These are phyloP conservation scores for Lagorchestes hirsutus DNA, from an alignment of 2,797 vertebrate genomes.

Conservation along the genomic window DNA sequence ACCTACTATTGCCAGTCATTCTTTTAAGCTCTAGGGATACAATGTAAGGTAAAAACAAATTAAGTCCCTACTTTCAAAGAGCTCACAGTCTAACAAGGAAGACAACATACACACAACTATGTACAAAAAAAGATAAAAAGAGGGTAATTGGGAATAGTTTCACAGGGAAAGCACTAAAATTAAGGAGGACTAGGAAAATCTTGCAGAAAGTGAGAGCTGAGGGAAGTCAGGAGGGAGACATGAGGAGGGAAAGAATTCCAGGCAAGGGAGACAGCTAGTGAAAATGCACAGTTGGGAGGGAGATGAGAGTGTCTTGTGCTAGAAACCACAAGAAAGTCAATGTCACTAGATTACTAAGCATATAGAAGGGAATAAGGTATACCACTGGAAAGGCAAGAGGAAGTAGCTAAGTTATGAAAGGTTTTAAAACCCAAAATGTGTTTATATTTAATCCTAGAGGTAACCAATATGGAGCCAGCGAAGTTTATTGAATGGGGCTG, in stretches of 20 bases:
- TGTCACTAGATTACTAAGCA: neutral
- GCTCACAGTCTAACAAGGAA: neutral
- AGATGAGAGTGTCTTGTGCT: neutral
- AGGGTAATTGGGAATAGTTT: neutral
- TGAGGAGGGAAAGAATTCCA: neutral
- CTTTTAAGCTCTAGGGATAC: neutral
- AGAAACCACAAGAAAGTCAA: neutral
- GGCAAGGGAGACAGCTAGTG: neutral
- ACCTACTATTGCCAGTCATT: neutral
- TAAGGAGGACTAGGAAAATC: neutral
- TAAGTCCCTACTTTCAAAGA: neutral
- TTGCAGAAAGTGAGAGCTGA: neutral
- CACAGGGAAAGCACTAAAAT: neutral
- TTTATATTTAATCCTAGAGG: neutral
- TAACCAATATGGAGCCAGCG: neutral
- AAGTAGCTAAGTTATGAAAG: neutral
- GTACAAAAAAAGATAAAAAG: neutral
- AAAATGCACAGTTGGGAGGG: neutral
- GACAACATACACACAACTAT: neutral
- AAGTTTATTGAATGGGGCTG: neutral
- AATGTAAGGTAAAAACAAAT: neutral
- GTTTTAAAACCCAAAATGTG: neutral
- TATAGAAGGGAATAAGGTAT: neutral
- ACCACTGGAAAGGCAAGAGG: neutral
- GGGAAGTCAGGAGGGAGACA: neutral